A percentile compares a stretch with the other conserved stretches of the same genome.
Conservation (phyloP, 2,113 vertebrate genomes). For the Colius striatus region DNA sequence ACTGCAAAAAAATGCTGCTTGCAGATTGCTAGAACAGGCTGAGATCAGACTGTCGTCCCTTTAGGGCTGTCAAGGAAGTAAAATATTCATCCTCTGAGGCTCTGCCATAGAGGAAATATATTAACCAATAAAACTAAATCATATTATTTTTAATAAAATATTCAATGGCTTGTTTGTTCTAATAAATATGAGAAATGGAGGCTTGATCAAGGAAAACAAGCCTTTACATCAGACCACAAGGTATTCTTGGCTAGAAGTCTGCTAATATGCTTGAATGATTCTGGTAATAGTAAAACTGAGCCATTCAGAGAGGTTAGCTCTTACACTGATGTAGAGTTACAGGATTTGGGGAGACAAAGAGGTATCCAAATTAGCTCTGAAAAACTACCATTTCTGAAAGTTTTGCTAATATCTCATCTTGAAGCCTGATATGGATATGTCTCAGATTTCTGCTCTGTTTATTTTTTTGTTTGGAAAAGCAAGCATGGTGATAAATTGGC, state of each 20-base stretch:
- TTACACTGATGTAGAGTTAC: not conserved
- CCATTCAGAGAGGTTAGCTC: not conserved
- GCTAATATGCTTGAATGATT: slow-evolving; percentile 44
- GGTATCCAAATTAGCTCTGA: slow-evolving; percentile 6
- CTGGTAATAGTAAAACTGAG: slow-evolving; percentile 4
- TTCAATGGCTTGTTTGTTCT: slow-evolving; percentile 34
- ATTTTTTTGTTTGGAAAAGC: not conserved
- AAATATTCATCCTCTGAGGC: slow-evolving; percentile 31
- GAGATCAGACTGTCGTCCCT: not conserved
- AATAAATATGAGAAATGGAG: not conserved
- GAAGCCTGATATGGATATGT: not conserved
- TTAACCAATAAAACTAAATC: slow-evolving; percentile 24
- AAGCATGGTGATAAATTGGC: not conserved
- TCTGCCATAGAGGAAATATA: not conserved
- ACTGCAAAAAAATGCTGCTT: not conserved
- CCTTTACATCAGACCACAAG: slow-evolving; percentile 26
- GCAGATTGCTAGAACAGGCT: not conserved
- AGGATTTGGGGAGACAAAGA: slow-evolving; percentile 6
- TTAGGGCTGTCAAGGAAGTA: not conserved
- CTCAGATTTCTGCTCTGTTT: not conserved
- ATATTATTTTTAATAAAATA: slow-evolving; percentile 34
- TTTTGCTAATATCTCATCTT: not conserved
- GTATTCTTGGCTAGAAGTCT: slow-evolving; percentile 29
- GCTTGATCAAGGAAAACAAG: slow-evolving; percentile 54
- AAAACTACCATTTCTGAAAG: not conserved